A percentile compares a stretch with the other conserved stretches of the same genome.
Conservation (phyloP, 1,140 invertebrate genomes). For the Phenacoccus solenopsis region DNA sequence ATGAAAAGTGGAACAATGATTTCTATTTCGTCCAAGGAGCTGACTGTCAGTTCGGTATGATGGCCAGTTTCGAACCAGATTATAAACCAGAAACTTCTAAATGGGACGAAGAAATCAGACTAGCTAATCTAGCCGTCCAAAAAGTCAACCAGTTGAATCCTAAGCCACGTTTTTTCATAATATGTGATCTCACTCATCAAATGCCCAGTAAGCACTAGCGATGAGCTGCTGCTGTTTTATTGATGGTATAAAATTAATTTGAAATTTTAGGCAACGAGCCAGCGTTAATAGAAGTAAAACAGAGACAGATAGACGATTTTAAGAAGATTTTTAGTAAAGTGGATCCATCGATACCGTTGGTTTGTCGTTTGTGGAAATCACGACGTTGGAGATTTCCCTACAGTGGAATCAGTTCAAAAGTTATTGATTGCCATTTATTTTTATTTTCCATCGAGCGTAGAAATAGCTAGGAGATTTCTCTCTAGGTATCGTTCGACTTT, state of each 20-base stretch:
- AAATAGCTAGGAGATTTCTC: background rate
- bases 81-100: conserved; percentile 30
- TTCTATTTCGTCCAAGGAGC: conserved; percentile 41
- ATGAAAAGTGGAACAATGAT: conserved; percentile 29
- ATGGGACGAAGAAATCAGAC: conserved; percentile 40
- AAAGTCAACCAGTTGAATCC: conserved; percentile 38
- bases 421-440: conserved; percentile 18
- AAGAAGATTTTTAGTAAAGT: conserved; percentile 35
- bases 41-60: conserved; percentile 39
- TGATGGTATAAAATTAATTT: background rate
- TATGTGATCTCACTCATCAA: conserved; percentile 43
- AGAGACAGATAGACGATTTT: conserved; percentile 36
- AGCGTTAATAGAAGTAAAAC: conserved; percentile 24
- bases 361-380: conserved; percentile 47
- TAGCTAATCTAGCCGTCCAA: conserved; percentile 33
- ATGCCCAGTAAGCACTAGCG: conserved; percentile 32
- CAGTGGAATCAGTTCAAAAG: conserved; percentile 31
- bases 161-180: conserved; percentile 40
- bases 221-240: background rate
- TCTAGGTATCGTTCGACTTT: conserved; percentile 35
- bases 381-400: conserved; percentile 41
- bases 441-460: background rate
- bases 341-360: conserved; percentile 36
- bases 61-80: conserved; percentile 29
- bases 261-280: background rate